Evolutionary conservation across 2,113 vertebrate species (phyloP), one percentile per base, ranked within the genome.

Genomic region (Grantiella picta): DNA sequence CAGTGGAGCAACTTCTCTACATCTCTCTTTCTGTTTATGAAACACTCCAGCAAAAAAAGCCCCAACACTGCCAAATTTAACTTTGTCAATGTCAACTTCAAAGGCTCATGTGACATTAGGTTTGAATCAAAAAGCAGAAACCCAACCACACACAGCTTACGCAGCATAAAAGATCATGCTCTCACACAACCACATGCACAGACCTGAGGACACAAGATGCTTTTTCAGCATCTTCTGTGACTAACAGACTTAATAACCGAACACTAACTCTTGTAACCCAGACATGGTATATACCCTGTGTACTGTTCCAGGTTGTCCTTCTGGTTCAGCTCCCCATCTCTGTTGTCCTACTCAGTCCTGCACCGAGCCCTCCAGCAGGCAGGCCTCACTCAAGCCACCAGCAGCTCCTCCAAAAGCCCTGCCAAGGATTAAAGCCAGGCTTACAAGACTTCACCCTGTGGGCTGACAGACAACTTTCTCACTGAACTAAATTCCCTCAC

Each of bases 151-250:
- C 3, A 5, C 9, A 59, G 23, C 16, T 86, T 15, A 53, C 0
- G 0, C 17, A 40, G 73, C 66, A 19, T 5, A 23, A 36, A 11
- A 73, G 16, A 44, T 21, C 1, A 0, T 10, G 19, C 22, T 54
- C 50, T 70, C 76, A 38, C 33, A 63, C 22, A 72, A n/a, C 36
- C 54, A 72, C 29, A 72, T 4, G 9, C 65, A 49, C 35, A 65
- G 18, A 69, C 7, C 27, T 14, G 16, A 65, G 7, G 17, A 36
- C n/a, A 22, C 5, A 59, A 69, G 45, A 69, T 57, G 69, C 42
- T 54, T 81, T 53, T 82, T 25, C 79, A 93, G 71, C 45, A 71
- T n/a, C 71, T 78, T 47, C 50, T 60, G 35, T 31, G 33, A 70
- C n/a, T 61, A 70, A 72, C 10, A 90, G 22, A 54, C 35, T 65